Conservation (phyloP, 2,797 vertebrate species). For the Linurgus olivaceus region DNA sequence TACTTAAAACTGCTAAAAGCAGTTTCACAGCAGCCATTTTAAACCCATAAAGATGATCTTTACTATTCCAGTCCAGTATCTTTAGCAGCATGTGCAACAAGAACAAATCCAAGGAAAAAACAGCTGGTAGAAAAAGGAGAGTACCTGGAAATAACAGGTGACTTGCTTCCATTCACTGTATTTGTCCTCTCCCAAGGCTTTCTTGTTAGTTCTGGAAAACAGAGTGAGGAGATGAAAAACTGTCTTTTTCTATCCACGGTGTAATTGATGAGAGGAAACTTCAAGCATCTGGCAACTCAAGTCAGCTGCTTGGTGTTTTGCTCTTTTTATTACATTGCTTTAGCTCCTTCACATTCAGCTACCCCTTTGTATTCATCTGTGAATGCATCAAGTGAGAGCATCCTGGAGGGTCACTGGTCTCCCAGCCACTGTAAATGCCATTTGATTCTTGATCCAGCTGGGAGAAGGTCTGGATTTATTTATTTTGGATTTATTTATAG, state of each 20-base stretch:
- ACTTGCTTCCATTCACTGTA: constrained; percentile 98
- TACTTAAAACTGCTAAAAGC: background rate
- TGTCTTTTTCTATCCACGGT: background rate
- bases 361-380: background rate
- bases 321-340: background rate
- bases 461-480: background rate
- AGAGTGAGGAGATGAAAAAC: background rate
- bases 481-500: background rate
- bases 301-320: background rate
- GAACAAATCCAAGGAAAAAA: background rate
- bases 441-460: background rate
- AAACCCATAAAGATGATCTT: background rate
- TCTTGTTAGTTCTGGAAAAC: constrained; percentile 87
- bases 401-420: background rate
- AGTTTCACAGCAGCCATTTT: background rate
- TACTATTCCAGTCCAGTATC: background rate
- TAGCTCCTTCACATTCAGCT: background rate
- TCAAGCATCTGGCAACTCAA: background rate
- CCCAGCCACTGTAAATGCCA: background rate
- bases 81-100: background rate
- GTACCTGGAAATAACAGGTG: constrained; percentile 97
- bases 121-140: background rate
- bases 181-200: constrained; percentile 98
- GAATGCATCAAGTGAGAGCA: background rate
- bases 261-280: background rate